These are phyloP conservation scores for Galerucella pusilla DNA, from an alignment of 2,888 invertebrate genomes.

Conservation along the genomic window DNA sequence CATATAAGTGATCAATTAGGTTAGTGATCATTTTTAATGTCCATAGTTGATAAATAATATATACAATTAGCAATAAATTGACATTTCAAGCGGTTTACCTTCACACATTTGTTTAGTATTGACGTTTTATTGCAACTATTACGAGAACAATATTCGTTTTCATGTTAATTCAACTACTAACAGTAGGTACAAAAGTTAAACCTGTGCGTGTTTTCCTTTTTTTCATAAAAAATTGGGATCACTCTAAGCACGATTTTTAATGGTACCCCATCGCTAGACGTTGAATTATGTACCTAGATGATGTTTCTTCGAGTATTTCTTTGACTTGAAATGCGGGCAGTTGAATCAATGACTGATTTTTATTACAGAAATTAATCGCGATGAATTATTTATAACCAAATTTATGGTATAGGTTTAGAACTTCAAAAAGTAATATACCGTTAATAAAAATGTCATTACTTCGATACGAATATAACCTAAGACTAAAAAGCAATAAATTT, in stretches of 20 bases:
- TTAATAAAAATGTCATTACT: slow-evolving; percentile 31
- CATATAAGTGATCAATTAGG: background rate
- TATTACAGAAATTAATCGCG: background rate
- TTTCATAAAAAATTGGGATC: too few species aligned
- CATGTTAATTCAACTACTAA: background rate
- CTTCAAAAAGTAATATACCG: background rate
- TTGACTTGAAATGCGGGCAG: background rate
- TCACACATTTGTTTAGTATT: too few species aligned
- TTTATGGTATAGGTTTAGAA: background rate
- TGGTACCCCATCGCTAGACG: too few species aligned
- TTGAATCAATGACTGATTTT: background rate
- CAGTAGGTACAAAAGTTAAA: too few species aligned
- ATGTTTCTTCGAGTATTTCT: too few species aligned
- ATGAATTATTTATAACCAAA: slow-evolving; percentile 8
- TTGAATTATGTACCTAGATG: too few species aligned
- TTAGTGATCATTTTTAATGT: background rate
- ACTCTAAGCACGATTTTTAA: too few species aligned
- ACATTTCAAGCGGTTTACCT: background rate
- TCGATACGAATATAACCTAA: slow-evolving; percentile 24
- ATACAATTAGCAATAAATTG: slow-evolving; percentile 1
- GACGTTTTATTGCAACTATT: too few species aligned
- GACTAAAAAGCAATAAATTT: slow-evolving; percentile 28
- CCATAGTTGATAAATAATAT: background rate
- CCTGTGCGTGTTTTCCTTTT: too few species aligned
- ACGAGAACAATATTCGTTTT: background rate